phyloP scores from a whole-genome alignment of 64 coral and sea anemone genomes.

The Acropora yongei region DNA sequence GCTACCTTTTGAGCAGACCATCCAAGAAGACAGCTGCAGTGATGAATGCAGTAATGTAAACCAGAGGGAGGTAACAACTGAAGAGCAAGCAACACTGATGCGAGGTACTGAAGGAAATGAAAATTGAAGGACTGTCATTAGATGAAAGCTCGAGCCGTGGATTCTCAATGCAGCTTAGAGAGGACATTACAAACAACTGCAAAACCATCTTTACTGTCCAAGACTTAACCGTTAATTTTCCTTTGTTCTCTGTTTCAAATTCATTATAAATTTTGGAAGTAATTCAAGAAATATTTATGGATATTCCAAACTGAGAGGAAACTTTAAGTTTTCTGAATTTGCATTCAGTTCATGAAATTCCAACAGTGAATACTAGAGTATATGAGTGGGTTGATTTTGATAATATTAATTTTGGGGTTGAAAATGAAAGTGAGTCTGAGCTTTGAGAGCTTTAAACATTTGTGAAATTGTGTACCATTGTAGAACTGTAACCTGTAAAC shows the following conservation, averaged over 20 bases:
- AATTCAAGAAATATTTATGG: conserved; percentile 61
- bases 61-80: not conserved
- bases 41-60: not conserved
- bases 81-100: not conserved
- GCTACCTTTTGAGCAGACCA: not conserved
- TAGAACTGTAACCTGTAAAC: not conserved
- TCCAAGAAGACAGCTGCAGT: not conserved
- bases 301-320: conserved; percentile 31
- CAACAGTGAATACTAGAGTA: not conserved
- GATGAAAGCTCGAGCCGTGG: conserved; percentile 45
- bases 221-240: conserved; percentile 13
- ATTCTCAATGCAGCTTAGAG: conserved; percentile 45
- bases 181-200: conserved; percentile 24
- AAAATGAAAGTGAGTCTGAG: conserved; percentile 1
- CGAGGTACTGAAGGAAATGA: not conserved
- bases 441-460: not conserved
- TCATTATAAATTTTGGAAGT: not conserved
- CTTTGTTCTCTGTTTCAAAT: conserved; percentile 46
- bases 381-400: conserved; percentile 5
- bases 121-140: not conserved
- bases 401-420: not conserved
- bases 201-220: conserved; percentile 41
- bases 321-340: conserved; percentile 13
- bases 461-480: not conserved
- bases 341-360: not conserved